Evolutionary conservation across 2,888 invertebrate species (phyloP).

Genomic region (Macaria liturata): DNA sequence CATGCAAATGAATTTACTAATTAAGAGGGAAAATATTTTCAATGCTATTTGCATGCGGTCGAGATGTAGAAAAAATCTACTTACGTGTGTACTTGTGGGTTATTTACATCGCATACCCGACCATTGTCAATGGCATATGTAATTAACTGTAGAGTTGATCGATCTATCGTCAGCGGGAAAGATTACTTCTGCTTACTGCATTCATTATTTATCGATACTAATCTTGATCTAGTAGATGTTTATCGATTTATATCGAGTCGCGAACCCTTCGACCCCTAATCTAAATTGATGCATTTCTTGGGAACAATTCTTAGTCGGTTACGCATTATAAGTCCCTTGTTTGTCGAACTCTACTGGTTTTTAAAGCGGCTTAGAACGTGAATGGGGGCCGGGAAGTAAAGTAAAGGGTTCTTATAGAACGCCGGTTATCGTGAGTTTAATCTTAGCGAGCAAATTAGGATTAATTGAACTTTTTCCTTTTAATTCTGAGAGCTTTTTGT

Average conservation of each 20-base stretch:
- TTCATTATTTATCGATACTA: constrained; percentile 17
- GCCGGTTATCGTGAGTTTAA: constrained; percentile 75
- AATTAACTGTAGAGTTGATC: constrained; percentile 55
- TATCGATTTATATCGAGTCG: constrained; percentile 46
- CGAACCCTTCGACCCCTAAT: constrained; percentile 48
- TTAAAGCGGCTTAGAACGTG: constrained; percentile 76
- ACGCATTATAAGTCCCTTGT: constrained; percentile 76
- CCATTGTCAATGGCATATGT: constrained; percentile 63
- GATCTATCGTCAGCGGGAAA: constrained; percentile 51
- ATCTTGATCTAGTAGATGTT: constrained; percentile 34
- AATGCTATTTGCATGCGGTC: constrained; percentile 66
- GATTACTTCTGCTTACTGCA: constrained; percentile 7
- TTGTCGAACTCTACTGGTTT: constrained; percentile 72
- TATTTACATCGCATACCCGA: constrained; percentile 40
- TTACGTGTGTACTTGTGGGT: constrained; percentile 48
- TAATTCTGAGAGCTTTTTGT: constrained; percentile 70
- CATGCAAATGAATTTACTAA: constrained; percentile 77
- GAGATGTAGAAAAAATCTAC: constrained; percentile 53
- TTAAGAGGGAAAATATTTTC: constrained; percentile 77
- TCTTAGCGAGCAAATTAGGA: constrained; percentile 81
- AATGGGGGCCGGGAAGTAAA: constrained; percentile 64
- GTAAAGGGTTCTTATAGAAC: constrained; percentile 77
- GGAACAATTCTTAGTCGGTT: constrained; percentile 70
- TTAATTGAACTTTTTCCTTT: constrained; percentile 81
- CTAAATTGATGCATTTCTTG: constrained; percentile 59